These are phyloP conservation scores for Lasioglossum lativentre DNA, from an alignment of 2,888 invertebrate species.

Conservation along the genomic window DNA sequence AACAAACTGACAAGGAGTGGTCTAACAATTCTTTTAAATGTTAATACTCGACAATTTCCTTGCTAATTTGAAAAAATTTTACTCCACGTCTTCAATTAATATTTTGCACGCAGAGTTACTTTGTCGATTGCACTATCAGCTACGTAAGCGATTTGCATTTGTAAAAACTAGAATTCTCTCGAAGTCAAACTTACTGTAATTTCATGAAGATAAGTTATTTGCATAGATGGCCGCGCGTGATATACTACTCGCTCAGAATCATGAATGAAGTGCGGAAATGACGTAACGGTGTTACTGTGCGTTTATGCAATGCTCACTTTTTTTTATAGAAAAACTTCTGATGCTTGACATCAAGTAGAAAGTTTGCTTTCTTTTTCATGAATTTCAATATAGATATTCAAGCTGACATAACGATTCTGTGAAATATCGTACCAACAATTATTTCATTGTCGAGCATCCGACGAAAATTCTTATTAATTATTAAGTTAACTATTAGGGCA, in stretches of 20 bases:
- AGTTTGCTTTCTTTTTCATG: neutral
- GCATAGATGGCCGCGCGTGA: too few species aligned
- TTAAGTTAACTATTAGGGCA: too few species aligned
- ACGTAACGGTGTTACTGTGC: neutral
- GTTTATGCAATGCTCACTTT: neutral
- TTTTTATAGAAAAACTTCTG: neutral
- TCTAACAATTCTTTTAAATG: neutral
- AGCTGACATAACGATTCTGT: neutral
- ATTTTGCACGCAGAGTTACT: too few species aligned
- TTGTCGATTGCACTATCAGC: too few species aligned
- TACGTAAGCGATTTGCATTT: too few species aligned
- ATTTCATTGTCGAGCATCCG: too few species aligned
- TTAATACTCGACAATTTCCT: neutral
- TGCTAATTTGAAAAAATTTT: neutral
- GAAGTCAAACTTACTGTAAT: too few species aligned
- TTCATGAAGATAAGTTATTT: too few species aligned
- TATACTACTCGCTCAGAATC: neutral
- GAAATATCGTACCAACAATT: neutral
- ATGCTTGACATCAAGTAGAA: neutral
- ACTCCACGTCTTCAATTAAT: too few species aligned
- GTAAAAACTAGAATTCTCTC: too few species aligned
- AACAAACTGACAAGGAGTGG: neutral
- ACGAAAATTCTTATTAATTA: too few species aligned
- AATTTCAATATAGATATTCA: neutral
- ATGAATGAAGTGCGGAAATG: neutral